Base-by-base conservation (phyloP, 2,888 invertebrate species). In the Drosophila kuntzei region DNA sequence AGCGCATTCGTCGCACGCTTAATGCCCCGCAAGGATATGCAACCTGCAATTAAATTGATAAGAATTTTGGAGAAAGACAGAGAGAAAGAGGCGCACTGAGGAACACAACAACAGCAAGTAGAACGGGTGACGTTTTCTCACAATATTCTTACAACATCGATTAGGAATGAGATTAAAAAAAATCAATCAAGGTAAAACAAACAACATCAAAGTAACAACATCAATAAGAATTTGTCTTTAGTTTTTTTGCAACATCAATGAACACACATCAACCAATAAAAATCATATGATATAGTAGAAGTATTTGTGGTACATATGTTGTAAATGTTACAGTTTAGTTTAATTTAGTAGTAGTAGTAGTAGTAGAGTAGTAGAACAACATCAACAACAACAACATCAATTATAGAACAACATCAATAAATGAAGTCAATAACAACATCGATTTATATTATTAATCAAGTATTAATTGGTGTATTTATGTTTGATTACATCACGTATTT, bases 371-470 rank as follows among this genome's bases (percentile, higher is more conserved):
- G 64, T 51, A 67, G 68, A 66, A 82, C 71, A 74, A 83, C 81
- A 82, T 71, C 84, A 81, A 69, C 81, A 87, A 85, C 83, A 84
- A 86, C 80, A 80, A 72, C 79, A 80, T 83, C 74, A 80, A 90
- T 71, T 84, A 81, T 82, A 79, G 80, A 82, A 80, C 81, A 85
- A 90, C 89, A 90, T 87, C 79, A 78, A 89, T 87, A 86, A 78
- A 82, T 88, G 89, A 80, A 88, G 87, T 89, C 85, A 88, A 79
- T 83, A 89, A 88, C 87, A 89, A 83, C 85, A 89, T 88, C 67
- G 71, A 88, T 76, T 88, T 79, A 84, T 80, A 74, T 71, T 71
- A 3, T 75, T 79, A 67, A 34, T 75, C 76, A 54, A 53, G 41
- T 66, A 68, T 77, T 73, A 71, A 58, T 53, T 43, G 41, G 34